A percentile compares a stretch with the other conserved stretches of the same genome.
Evolutionary conservation across 2,888 invertebrate genomes (phyloP).

Genomic region (Idaea aversata): DNA sequence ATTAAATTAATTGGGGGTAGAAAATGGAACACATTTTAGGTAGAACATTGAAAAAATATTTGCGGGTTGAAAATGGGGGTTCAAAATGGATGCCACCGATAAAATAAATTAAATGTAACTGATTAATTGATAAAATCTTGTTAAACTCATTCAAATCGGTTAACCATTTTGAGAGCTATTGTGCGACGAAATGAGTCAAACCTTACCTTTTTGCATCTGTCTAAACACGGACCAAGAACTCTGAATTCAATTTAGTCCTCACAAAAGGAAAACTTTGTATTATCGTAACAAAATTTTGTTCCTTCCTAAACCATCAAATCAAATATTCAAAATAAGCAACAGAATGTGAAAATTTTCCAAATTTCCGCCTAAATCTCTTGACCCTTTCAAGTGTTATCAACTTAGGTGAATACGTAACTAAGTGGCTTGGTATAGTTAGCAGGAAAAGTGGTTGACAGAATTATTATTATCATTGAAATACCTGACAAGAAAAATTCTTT

Average conservation of each 20-base stretch:
- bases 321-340: constrained; percentile 1
- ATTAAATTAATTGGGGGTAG: too few relatives aligned
- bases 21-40: too few relatives aligned
- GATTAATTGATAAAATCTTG: too few relatives aligned
- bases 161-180: too few relatives aligned
- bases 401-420: not conserved
- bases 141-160: too few relatives aligned
- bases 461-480: too few relatives aligned
- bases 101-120: too few relatives aligned
- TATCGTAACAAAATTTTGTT: not conserved
- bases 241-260: not conserved
- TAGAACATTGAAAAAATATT: too few relatives aligned
- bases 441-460: not conserved
- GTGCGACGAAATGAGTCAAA: not conserved
- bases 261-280: not conserved
- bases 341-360: constrained; percentile 1
- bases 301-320: not conserved
- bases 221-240: not conserved
- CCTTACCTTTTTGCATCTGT: not conserved
- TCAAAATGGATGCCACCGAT: too few relatives aligned
- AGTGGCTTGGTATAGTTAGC: not conserved
- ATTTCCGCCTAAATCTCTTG: constrained; percentile 1
- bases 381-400: constrained; percentile 1
- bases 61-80: too few relatives aligned
- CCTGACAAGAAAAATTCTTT: too few relatives aligned